Conservation (phyloP, 2,888 invertebrate genomes). For the Synanthedon myopaeformis region DNA sequence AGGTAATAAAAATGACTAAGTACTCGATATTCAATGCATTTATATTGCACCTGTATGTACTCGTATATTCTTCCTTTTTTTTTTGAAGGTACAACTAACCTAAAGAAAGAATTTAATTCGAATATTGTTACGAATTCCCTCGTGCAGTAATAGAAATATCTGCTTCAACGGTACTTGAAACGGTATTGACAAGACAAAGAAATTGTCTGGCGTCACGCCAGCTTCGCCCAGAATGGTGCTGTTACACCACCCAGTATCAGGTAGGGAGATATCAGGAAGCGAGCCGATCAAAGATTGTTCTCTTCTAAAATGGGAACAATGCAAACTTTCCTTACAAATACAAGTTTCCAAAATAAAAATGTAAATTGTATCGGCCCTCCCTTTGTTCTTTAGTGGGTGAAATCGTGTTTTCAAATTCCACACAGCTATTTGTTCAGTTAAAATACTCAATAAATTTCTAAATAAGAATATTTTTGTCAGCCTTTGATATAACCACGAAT, state of each 20-base stretch:
- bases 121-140: constrained; percentile 12
- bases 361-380: constrained; percentile 33
- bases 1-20: no score
- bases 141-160: constrained; percentile 41
- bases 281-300: constrained; percentile 54
- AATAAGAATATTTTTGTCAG: no score
- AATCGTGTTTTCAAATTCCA: constrained; percentile 36
- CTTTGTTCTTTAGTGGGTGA: constrained; percentile 24
- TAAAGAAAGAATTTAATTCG: not conserved
- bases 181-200: constrained; percentile 53
- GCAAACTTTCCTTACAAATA: constrained; percentile 44
- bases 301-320: constrained; percentile 44
- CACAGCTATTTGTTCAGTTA: constrained; percentile 30
- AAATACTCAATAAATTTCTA: no score
- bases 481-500: no score
- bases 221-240: constrained; percentile 15
- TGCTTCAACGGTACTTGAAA: constrained; percentile 44
- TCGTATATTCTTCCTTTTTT: no score
- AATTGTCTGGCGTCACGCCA: constrained; percentile 42
- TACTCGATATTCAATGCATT: no score
- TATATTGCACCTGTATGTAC: no score
- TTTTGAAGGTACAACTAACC: no score
- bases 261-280: constrained; percentile 3
- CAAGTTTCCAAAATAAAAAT: constrained; percentile 50
- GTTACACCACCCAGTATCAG: not conserved